These are phyloP conservation scores for Mastomys natalensis DNA, from an alignment of 2,113 vertebrate species.

Conservation along the genomic window DNA sequence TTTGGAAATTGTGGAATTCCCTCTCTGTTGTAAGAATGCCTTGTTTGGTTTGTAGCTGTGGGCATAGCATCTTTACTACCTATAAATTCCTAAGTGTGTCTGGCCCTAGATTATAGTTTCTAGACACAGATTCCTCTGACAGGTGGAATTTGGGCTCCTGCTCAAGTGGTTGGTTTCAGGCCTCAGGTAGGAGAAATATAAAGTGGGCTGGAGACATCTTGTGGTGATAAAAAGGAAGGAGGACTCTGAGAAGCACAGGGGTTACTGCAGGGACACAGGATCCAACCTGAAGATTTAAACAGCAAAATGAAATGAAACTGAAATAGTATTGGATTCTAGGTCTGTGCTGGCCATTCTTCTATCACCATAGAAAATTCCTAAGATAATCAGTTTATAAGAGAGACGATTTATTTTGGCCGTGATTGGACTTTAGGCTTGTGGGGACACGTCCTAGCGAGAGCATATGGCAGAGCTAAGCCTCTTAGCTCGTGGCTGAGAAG, in stretches of 20 bases:
- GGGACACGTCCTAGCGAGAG: neutral
- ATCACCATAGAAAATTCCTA: neutral
- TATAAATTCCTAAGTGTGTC: neutral
- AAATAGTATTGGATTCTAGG: neutral
- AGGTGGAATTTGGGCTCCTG: neutral
- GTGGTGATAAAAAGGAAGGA: constrained; percentile 10
- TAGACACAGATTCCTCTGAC: neutral
- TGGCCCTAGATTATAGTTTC: constrained; percentile 5
- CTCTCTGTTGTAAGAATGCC: neutral
- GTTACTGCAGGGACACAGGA: neutral
- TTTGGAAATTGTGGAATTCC: neutral
- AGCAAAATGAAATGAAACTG: constrained; percentile 21
- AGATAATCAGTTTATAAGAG: neutral
- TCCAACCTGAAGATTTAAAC: neutral
- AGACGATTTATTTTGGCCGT: neutral
- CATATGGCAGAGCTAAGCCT: neutral
- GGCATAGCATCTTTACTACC: neutral
- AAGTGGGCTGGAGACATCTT: neutral
- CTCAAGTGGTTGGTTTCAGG: neutral
- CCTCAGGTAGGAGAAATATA: neutral
- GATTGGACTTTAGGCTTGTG: neutral
- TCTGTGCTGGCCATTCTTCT: neutral
- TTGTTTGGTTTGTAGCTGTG: neutral
- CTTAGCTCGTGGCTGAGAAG: neutral
- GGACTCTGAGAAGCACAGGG: neutral